Evolutionary conservation across 2,888 invertebrate genomes (phyloP).

Genomic region (Colletes collaris): DNA sequence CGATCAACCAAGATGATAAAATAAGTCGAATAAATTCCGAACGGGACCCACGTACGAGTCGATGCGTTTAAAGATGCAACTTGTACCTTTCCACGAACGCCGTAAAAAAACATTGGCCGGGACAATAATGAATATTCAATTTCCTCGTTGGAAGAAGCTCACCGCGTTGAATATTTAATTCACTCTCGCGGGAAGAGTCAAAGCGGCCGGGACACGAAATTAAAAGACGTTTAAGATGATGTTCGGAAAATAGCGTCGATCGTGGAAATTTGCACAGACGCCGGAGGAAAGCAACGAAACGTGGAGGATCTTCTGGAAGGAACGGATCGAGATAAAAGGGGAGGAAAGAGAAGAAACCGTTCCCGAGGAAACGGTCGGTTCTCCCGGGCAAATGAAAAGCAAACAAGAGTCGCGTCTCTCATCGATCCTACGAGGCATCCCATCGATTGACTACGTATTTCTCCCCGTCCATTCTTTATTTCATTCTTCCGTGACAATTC

Average conservation of each 20-base stretch:
- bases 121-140: conserved; percentile 14
- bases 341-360: neutral
- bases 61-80: no score
- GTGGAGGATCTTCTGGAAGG: neutral
- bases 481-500: conserved; percentile 52
- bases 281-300: no score
- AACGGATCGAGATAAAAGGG: neutral
- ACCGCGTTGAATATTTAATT: conserved; percentile 8
- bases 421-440: conserved; percentile 42
- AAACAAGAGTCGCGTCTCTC: conserved; percentile 59
- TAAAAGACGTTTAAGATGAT: neutral
- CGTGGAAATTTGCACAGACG: neutral
- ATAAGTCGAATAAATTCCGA: no score
- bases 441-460: conserved; percentile 52
- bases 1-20: no score
- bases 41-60: no score
- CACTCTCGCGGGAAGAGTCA: neutral
- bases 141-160: neutral
- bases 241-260: neutral
- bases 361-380: conserved; percentile 29
- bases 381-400: conserved; percentile 61
- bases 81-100: no score
- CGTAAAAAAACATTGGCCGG: neutral
- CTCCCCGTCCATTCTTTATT: conserved; percentile 23
- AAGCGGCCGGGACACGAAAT: neutral